Base-by-base conservation (phyloP, 2,888 invertebrate species). In the Catocala sponsa region DNA sequence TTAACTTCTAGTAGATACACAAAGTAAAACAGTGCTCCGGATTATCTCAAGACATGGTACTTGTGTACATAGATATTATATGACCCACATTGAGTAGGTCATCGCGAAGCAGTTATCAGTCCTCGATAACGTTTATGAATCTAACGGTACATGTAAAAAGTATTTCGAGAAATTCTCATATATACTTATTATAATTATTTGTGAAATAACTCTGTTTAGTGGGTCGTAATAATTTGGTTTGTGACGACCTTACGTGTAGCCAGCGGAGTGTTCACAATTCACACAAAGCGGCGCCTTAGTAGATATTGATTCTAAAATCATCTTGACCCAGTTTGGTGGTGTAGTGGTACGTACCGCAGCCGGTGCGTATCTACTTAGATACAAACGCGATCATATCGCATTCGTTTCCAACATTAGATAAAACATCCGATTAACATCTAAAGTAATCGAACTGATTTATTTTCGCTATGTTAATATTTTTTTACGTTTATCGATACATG, bases 251-350 rank as follows among this genome's bases (percentile, higher is more conserved):
- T 41, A 49, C 55, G 47, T 15, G 58, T 58, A 42, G 25, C 32
- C 56, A 41, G 44, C 44, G 38, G 47, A 41, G 25, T 63, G 54
- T 63, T 62, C 56, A 52, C 68, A 48, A 51, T 63, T 62, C 56
- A 50, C 68, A 48, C 43, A 43, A 51, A 60, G 42, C 62, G 57
- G 56, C 68, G 68, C 54, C 49, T 70, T 70, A 72, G 80, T 84
- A 25, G 25, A 25, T 25, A 86, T 86, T 82, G 86, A 86, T 86
- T 84, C 79, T 85, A 80, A 80, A 85, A 81, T 65, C 61, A 65
- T 76, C 76, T 76, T 78, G 79, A 78, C 76, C 79, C 41, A 78
- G 59, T 66, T 63, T n/a, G 35, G 41, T 48, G 47, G 53, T 50
- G 42, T 41, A 62, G 63, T 66, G 38, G 52, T 42, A 51, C 52